Percentiles rank a stretch among this genome's conserved stretches.
Conservation (phyloP, 2,888 invertebrate species). For the Marasmarcha lunaedactyla region DNA sequence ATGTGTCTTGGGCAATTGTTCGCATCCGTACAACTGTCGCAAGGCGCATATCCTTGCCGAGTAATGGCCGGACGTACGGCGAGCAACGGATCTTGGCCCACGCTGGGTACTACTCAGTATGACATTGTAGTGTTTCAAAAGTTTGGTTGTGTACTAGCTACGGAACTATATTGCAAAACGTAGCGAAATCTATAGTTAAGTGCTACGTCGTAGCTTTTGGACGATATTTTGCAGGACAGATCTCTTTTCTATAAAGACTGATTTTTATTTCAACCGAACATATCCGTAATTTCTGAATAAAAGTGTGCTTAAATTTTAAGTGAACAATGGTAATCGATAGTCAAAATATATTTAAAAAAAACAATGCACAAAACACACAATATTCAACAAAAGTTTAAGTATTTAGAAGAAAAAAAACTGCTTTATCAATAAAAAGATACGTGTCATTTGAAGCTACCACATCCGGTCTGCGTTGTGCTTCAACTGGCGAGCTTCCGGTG, state of each 20-base stretch:
- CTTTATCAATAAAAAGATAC: conserved; percentile 55
- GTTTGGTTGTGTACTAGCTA: conserved; percentile 17
- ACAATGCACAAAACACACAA: too few relatives aligned
- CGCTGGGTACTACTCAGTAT: not conserved
- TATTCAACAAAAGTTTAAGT: too few relatives aligned
- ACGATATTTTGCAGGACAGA: too few relatives aligned
- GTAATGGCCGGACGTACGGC: conserved; percentile 57
- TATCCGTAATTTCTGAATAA: too few relatives aligned
- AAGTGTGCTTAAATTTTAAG: too few relatives aligned
- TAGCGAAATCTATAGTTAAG: conserved; percentile 22
- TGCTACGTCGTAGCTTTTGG: conserved; percentile 10
- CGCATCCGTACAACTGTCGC: conserved; percentile 62
- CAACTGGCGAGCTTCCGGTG: conserved; percentile 57
- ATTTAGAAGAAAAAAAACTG: too few relatives aligned
- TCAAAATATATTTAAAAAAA: too few relatives aligned
- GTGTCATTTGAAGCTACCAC: conserved; percentile 66
- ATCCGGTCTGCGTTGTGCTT: conserved; percentile 64
- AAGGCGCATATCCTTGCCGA: conserved; percentile 58
- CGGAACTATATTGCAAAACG: conserved; percentile 52
- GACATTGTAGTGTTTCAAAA: not conserved
- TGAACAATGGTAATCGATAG: too few relatives aligned
- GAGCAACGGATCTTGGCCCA: not conserved
- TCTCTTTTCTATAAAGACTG: too few relatives aligned
- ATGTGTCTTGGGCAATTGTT: conserved; percentile 50
- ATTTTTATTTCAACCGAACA: too few relatives aligned